Conservation (phyloP, 2,113 vertebrate species). For the Hydrolagus affinis region DNA sequence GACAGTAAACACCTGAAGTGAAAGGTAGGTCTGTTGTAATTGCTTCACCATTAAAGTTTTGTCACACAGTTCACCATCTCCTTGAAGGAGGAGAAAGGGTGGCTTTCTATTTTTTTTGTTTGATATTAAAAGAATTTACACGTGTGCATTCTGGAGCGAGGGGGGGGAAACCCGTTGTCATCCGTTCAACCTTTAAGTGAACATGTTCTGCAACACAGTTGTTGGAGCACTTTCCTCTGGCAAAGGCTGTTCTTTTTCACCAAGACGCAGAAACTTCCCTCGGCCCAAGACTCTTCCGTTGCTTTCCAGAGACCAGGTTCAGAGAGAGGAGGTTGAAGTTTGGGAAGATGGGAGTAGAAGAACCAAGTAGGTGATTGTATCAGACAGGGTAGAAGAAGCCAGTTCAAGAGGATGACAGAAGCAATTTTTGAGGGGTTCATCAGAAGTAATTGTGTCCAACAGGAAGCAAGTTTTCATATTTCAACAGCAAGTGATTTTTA, state of each 20-base stretch:
- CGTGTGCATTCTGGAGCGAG: conserved; percentile 57
- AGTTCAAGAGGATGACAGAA: conserved; percentile 66
- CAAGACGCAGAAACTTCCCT: conserved; percentile 97
- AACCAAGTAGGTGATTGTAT: conserved; percentile 60
- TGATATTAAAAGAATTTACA: conserved; percentile 62
- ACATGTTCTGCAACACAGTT: conserved; percentile 98
- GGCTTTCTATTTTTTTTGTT: conserved; percentile 58
- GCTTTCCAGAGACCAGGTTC: conserved; percentile 82
- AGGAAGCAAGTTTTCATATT: conserved; percentile 64
- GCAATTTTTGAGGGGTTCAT: conserved; percentile 64
- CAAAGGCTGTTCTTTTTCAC: conserved; percentile 99
- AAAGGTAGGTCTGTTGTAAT: conserved; percentile 99
- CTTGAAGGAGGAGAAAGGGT: conserved; percentile 58
- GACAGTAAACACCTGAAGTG: conserved; percentile 74
- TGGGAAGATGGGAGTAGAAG: conserved; percentile 53
- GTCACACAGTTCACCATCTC: conserved; percentile 74
- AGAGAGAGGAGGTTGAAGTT: conserved; percentile 52
- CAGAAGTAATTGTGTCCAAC: conserved; percentile 66
- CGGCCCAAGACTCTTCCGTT: conserved; percentile 97
- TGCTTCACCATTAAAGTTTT: conserved; percentile 80
- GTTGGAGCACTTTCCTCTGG: conserved; percentile 96
- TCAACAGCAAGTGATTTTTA: conserved; percentile 68
- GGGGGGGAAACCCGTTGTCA: conserved; percentile 46
- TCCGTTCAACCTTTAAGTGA: conserved; percentile 87
- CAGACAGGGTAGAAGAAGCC: conserved; percentile 59